Evolutionary conservation across 1,140 invertebrate genomes (phyloP).

Genomic region (Halesus radiatus): DNA sequence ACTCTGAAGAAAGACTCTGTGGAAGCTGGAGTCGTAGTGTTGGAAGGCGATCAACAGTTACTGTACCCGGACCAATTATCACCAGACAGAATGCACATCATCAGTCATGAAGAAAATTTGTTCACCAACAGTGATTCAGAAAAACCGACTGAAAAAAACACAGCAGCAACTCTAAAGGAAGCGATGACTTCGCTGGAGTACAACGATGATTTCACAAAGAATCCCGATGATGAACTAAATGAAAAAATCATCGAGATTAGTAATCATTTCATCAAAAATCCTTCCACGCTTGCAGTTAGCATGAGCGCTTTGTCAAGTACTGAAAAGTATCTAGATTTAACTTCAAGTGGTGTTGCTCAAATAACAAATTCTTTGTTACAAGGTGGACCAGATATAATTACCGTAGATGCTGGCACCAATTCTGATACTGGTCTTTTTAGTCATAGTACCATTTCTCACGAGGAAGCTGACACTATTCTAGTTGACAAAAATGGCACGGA

Average conservation of each 20-base stretch:
- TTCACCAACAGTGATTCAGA: background rate
- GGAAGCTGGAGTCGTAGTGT: conserved; percentile 45
- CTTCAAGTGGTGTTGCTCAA: conserved; percentile 65
- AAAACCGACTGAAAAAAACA: conserved; percentile 48
- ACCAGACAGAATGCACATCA: background rate
- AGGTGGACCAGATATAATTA: conserved; percentile 21
- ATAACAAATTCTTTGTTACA: conserved; percentile 69
- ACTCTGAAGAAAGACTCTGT: conserved; percentile 60
- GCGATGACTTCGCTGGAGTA: conserved; percentile 8
- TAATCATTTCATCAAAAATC: conserved; percentile 41
- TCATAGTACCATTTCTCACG: conserved; percentile 73
- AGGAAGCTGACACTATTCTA: conserved; percentile 76
- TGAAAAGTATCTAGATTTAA: conserved; percentile 51
- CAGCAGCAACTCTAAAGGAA: conserved; percentile 51
- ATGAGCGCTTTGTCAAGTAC: conserved; percentile 37
- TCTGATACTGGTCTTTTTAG: conserved; percentile 58
- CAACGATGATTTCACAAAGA: conserved; percentile 32
- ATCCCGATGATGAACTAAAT: conserved; percentile 32
- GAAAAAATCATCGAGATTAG: conserved; percentile 27
- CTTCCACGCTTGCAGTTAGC: conserved; percentile 48
- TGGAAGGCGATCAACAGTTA: background rate
- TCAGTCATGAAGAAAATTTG: conserved; percentile 1
- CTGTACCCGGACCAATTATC: conserved; percentile 3
- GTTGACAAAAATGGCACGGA: conserved; percentile 74
- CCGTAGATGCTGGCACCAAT: conserved; percentile 7